Evolutionary conservation across 1,140 invertebrate species (phyloP).

Genomic region (Heliconius congener): DNA sequence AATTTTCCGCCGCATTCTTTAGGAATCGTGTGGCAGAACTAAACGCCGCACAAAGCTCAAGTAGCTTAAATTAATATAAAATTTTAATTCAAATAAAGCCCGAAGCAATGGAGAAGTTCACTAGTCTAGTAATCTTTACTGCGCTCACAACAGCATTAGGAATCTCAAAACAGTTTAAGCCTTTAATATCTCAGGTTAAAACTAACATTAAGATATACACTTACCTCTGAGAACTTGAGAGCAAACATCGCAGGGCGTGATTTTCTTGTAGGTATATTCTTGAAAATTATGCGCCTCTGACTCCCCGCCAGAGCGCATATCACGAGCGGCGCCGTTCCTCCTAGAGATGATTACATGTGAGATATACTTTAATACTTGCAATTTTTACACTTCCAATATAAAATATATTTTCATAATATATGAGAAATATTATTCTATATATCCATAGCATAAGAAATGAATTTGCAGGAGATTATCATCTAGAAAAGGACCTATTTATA

Average conservation of each 20-base stretch:
- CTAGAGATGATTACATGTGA: constrained; percentile 77
- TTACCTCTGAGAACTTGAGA: constrained; percentile 94
- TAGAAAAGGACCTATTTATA: no score
- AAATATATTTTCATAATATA: neutral
- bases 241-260: constrained; percentile 96
- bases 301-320: constrained; percentile 82
- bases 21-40: no score
- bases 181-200: neutral
- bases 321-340: constrained; percentile 87
- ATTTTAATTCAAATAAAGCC: neutral
- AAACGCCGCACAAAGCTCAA: neutral
- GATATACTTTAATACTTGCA: neutral
- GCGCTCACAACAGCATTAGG: no score
- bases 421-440: neutral
- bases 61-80: neutral
- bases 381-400: neutral
- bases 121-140: no score
- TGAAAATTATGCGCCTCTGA: constrained; percentile 91
- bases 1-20: no score
- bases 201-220: constrained; percentile 31
- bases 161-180: no score
- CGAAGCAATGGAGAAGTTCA: no score
- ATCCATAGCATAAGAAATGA: no score
- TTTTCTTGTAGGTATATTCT: constrained; percentile 97
- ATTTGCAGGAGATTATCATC: no score